Evolutionary conservation across 2,113 vertebrate genomes (phyloP), one percentile per base, ranked within the genome.

Genomic region (Nannobrachium achirus): DNA sequence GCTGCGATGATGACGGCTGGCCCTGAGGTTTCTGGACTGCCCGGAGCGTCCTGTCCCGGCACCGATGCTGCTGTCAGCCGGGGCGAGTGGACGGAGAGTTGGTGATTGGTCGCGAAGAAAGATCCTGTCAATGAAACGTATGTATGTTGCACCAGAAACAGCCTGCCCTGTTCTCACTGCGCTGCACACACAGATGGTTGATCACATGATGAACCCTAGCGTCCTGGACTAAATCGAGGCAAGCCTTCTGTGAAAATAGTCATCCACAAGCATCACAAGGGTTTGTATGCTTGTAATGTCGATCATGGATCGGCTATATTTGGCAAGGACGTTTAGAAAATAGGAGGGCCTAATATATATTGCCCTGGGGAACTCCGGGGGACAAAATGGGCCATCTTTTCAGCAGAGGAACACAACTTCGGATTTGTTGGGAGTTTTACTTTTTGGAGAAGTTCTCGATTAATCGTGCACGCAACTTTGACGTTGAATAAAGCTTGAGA

Each of bases 11-110:
- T 76, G 69, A 33, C 25, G 73, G 71, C 62, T 85, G 71, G 71
- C 58, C 81, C 80, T 77, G 81, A 84, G 76, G 74, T 85, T 78
- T 85, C 77, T 85, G 56, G 71, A 62, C 65, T 61, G 64, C 76
- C 51, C 38, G 51, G 67, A 39, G 73, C 81, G 72, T 69, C 69
- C 2, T 5, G 60, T 78, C 59, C 69, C 42, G 49, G 73, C 81
- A 74, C 69, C 69, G n/a, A n/a, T n/a, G 38, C 57, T 76, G 44
- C 65, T 77, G 81, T 89, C 86, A 82, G 75, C 80, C 63, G 60
- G 53, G 60, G 63, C 71, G 19, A 4, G 33, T 63, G 51, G 61
- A 33, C 25, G 25, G 25, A 33, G 25, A 33, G 25, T 3, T 33
- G 45, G 61, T 78, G 74, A 80, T 80, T 82, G 83, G 77, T 64